A percentile compares a stretch with the other conserved stretches of the same genome.
phyloP scores from a whole-genome alignment of 1,140 invertebrate genomes.

The Drosophila littoralis region DNA sequence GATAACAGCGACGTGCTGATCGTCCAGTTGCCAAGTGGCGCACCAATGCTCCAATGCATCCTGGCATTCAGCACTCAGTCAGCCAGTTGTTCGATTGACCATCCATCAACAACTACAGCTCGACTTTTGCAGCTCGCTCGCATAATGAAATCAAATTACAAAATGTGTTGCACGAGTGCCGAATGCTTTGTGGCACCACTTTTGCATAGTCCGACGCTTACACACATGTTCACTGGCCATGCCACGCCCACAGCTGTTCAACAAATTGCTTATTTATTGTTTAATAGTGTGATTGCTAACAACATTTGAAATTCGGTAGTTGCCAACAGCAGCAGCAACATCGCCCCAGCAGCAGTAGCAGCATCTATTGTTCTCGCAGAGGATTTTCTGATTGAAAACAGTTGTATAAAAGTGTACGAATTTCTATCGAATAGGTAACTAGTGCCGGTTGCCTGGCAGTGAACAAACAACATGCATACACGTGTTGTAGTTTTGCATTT shows the following conservation, averaged over 20 bases:
- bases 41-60: constrained; percentile 11
- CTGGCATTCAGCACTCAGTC: constrained; percentile 21
- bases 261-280: constrained; percentile 82
- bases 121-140: constrained; percentile 29
- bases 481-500: constrained; percentile 6
- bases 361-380: constrained; percentile 17
- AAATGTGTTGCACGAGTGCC: constrained; percentile 56
- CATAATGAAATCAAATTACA: constrained; percentile 77
- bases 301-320: constrained; percentile 58
- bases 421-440: not conserved
- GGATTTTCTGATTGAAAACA: constrained; percentile 40
- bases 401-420: constrained; percentile 7
- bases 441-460: not conserved
- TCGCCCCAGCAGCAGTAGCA: not conserved
- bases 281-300: constrained; percentile 74
- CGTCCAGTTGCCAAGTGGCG: constrained; percentile 31
- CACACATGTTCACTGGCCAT: constrained; percentile 6
- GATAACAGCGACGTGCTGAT: constrained; percentile 37
- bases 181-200: constrained; percentile 29
- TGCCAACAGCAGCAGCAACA: constrained; percentile 22
- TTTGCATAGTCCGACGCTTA: constrained; percentile 53
- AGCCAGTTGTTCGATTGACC: constrained; percentile 26
- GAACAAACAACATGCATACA: not conserved
- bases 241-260: constrained; percentile 38
- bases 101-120: constrained; percentile 46